These are phyloP conservation scores for Hozukius guyotensis DNA, from an alignment of 2,797 vertebrate genomes.

Conservation along the genomic window DNA sequence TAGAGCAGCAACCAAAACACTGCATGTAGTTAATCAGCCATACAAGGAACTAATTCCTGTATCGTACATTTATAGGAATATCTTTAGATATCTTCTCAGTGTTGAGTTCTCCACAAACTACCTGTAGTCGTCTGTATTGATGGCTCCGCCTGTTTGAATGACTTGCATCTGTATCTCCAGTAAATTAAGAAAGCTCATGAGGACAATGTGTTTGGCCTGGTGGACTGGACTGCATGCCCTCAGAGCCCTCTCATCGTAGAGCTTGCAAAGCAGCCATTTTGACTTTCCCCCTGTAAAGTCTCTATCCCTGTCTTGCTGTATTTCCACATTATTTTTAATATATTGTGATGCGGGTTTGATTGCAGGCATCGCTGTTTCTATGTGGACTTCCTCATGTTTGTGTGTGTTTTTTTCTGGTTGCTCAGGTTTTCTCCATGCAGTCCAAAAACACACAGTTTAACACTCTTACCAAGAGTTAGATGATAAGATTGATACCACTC, in stretches of 20 bases:
- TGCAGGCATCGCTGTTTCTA: neutral
- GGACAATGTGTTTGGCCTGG: neutral
- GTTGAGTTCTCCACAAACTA: neutral
- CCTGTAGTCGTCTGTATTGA: neutral
- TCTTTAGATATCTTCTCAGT: neutral
- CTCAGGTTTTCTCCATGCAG: neutral
- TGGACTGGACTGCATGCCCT: slow-evolving; percentile 20
- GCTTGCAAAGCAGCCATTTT: neutral
- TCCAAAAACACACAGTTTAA: neutral
- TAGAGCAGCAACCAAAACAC: neutral
- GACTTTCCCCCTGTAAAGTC: neutral
- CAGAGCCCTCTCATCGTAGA: neutral
- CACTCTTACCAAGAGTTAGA: neutral
- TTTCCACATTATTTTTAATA: neutral
- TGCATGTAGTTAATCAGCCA: neutral
- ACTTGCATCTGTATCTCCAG: neutral
- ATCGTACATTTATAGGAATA: neutral
- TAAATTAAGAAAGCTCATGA: neutral
- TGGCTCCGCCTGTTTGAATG: neutral
- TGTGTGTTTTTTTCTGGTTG: neutral
- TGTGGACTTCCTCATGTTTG: neutral
- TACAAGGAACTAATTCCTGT: neutral
- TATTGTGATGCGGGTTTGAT: neutral
- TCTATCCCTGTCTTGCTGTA: neutral
- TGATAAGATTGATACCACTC: neutral